Percentiles rank a stretch among this genome's conserved stretches.
Conservation (phyloP, 2,888 invertebrate species). For the Tachystola acroxantha region DNA sequence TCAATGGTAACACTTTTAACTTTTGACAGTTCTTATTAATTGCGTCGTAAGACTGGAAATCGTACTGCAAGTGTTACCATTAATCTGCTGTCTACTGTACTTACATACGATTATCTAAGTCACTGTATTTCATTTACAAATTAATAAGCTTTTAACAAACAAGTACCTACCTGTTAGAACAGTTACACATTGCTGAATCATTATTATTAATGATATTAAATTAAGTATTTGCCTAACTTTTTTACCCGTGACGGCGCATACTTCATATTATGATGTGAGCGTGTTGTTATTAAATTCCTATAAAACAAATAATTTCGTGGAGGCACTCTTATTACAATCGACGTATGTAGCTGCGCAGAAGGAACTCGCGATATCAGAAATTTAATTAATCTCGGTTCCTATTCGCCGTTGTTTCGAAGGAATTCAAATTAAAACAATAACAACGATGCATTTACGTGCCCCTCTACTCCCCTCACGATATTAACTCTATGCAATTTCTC, state of each 20-base stretch:
- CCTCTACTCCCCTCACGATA: neutral
- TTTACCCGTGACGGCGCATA: neutral
- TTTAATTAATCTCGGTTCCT: conserved; percentile 20
- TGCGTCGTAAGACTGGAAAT: too few relatives aligned
- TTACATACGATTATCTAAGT: too few relatives aligned
- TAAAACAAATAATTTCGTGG: conserved; percentile 25
- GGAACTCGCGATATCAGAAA: conserved; percentile 18
- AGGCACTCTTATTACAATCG: conserved; percentile 18
- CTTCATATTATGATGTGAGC: conserved; percentile 14
- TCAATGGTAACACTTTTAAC: too few relatives aligned
- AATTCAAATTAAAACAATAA: conserved; percentile 22
- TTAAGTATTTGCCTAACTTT: neutral
- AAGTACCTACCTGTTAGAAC: too few relatives aligned
- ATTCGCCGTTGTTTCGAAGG: conserved; percentile 15
- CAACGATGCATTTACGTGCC: conserved; percentile 12
- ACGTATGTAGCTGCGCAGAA: conserved; percentile 10
- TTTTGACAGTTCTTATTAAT: too few relatives aligned
- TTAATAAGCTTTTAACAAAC: too few relatives aligned
- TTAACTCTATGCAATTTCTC: neutral
- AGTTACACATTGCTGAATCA: neutral
- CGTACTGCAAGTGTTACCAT: too few relatives aligned
- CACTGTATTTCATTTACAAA: too few relatives aligned
- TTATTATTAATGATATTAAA: neutral
- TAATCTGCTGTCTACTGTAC: too few relatives aligned
- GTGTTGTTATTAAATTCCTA: conserved; percentile 30